Base-by-base conservation (phyloP, 2,797 vertebrate genomes). In the Microctenopoma stevenorrisi region DNA sequence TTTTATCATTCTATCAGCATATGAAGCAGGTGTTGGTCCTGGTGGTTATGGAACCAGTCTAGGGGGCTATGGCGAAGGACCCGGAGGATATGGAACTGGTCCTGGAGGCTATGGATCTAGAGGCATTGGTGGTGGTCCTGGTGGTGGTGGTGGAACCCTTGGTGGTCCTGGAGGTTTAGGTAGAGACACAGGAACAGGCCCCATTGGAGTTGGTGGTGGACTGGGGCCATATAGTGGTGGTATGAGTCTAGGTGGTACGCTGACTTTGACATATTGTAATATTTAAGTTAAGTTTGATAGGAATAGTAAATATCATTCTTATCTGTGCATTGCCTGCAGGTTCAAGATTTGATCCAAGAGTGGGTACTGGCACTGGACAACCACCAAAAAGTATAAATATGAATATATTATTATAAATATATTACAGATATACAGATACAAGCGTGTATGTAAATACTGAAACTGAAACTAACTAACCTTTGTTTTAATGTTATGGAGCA, bases 331-430 rank as follows among this genome's bases (percentile, higher is more conserved):
- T 6, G 40, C 22, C 16, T 54, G 18, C 53, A 93, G 91, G 89
- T 64, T 78, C 87, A 79, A 90, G 90, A 79, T 92, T 87, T 67
- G 75, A 81, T 60, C 18, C 30, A n/a, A 85, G 86, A 78, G 54
- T 78, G 49, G 85, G 86, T 44, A 63, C 83, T 1, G 87, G 82
- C 3, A 51, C 55, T 50, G 76, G 87, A 16, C 93, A 93, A 89
- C 85, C 89, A 79, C 38, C 76, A 44, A 94, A 94, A 93, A 80
- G 93, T 94, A 92, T 26, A 84, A 75, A 4, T 8, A 48, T 49
- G 7, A 69, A 28, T 13, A 22, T 22, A 22, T 22, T 22, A 22
- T 22, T 1, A 22, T 22, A 22, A 22, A 22, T 22, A 22, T 22
- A 22, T 35, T 3, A 52, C 5, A 73, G 5, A 71, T 22, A 52